phyloP scores from a whole-genome alignment of 1,140 invertebrate species.

The Lysiphlebus fabarum region DNA sequence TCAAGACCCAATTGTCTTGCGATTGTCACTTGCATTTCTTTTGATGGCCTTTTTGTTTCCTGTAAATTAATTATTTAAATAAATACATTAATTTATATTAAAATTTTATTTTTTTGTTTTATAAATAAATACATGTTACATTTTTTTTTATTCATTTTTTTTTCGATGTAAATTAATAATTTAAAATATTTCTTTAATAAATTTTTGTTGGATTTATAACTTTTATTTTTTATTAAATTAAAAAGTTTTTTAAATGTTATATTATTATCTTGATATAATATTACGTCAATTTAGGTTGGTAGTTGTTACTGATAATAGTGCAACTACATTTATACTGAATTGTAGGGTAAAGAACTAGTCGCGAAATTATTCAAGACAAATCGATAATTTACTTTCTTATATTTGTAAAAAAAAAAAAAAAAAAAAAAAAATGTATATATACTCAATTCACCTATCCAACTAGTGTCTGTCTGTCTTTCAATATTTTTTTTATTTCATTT shows the following conservation, averaged over 20 bases:
- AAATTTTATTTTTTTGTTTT: too few species aligned
- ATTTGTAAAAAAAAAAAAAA: too few species aligned
- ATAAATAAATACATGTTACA: too few species aligned
- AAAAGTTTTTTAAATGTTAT: too few species aligned
- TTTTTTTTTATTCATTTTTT: too few species aligned
- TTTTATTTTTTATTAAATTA: too few species aligned
- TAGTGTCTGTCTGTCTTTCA: constrained; percentile 4
- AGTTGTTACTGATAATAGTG: constrained; percentile 11
- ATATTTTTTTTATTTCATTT: constrained; percentile 18
- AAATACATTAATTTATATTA: too few species aligned
- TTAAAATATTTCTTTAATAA: too few species aligned
- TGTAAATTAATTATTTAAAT: constrained; percentile 54
- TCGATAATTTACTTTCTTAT: constrained; percentile 41
- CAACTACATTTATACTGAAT: constrained; percentile 38
- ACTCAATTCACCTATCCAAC: constrained; percentile 33
- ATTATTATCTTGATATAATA: too few species aligned
- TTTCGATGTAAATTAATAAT: too few species aligned
- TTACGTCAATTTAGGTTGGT: too few species aligned
- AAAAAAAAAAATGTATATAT: too few species aligned
- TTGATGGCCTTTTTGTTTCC: constrained; percentile 99
- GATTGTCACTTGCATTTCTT: constrained; percentile 99
- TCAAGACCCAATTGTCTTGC: constrained; percentile 95
- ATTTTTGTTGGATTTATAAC: background rate
- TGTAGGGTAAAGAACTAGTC: constrained; percentile 45
- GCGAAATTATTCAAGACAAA: constrained; percentile 51